Evolutionary conservation across 2,888 invertebrate species (phyloP), one percentile per base, ranked within the genome.

Genomic region (Melitaea athalia): DNA sequence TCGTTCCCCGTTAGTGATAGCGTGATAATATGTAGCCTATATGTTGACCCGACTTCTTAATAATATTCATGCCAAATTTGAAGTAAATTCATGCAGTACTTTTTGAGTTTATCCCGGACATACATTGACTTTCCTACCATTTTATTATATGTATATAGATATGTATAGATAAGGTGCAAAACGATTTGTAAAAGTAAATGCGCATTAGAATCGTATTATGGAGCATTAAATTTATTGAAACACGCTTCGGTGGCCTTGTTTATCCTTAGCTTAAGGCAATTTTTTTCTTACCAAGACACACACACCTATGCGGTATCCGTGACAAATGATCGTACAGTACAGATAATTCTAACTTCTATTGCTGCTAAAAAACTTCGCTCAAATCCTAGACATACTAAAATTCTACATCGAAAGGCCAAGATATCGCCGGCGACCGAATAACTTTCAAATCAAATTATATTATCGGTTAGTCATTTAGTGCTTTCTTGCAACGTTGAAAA

Each of bases 281-380:
- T 78, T 66, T 82, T 81, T 80, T 75, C 68, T 70, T 74, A 79
- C 74, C 71, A 75, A 72, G 62, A 72, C 73, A 76, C 73, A 72
- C 73, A 76, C 73, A 76, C 75, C 67, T 74, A 45, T 69, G 50
- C 50, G 50, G 62, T 59, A 62, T 64, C 78, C 81, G 82, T 82
- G 79, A 84, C 85, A 80, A 86, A 88, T 85, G 75, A 75, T 70
- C 78, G 77, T 81, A 81, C 77, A 70, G 77, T 81, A 81, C 77
- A 70, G 75, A 71, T 67, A 82, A 81, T 80, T 80, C 77, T 75
- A 73, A 52, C 60, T 59, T 64, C 47, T 45, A 69, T 62, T 68
- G 60, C 47, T 63, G 64, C 61, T 68, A 49, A 63, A 50, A 71
- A 69, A 66, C 53, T 52, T 59, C 17, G n/a, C 15, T 38, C 42